phyloP scores from a whole-genome alignment of 1,140 invertebrate genomes.

The Heliothis subflexa region DNA sequence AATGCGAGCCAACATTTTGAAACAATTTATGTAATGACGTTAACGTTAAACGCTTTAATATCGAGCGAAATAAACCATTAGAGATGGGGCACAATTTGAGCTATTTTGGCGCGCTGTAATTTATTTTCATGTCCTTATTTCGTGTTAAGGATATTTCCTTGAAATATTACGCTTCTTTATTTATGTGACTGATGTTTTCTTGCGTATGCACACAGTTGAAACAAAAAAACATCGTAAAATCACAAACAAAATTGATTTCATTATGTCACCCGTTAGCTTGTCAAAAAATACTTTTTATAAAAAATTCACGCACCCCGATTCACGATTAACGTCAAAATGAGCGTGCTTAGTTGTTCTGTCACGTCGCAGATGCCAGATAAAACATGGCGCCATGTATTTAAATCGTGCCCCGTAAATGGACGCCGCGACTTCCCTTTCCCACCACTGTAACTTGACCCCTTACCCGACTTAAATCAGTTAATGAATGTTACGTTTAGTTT shows the following conservation, averaged over 20 bases:
- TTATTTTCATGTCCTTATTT: background rate
- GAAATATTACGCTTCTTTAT: background rate
- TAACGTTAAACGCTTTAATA: constrained; percentile 27
- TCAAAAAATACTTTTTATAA: constrained; percentile 37
- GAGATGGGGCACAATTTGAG: background rate
- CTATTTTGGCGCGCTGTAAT: background rate
- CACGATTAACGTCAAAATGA: constrained; percentile 52
- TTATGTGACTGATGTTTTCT: background rate
- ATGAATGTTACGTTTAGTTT: background rate
- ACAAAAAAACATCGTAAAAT: background rate
- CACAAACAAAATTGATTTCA: background rate
- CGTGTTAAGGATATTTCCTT: background rate
- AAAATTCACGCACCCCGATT: constrained; percentile 41
- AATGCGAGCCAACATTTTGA: constrained; percentile 56
- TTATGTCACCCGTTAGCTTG: constrained; percentile 2
- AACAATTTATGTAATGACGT: constrained; percentile 59
- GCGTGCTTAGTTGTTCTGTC: constrained; percentile 61
- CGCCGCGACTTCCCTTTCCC: constrained; percentile 61
- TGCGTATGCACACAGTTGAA: background rate
- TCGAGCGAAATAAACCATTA: constrained; percentile 15
- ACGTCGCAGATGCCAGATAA: constrained; percentile 73
- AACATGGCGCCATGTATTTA: constrained; percentile 69
- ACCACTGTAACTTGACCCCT: constrained; percentile 60
- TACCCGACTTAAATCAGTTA: constrained; percentile 22
- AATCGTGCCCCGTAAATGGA: constrained; percentile 69